These are phyloP conservation scores for Paraplagusia blochii DNA, from an alignment of 2,113 vertebrate species.

Conservation along the genomic window DNA sequence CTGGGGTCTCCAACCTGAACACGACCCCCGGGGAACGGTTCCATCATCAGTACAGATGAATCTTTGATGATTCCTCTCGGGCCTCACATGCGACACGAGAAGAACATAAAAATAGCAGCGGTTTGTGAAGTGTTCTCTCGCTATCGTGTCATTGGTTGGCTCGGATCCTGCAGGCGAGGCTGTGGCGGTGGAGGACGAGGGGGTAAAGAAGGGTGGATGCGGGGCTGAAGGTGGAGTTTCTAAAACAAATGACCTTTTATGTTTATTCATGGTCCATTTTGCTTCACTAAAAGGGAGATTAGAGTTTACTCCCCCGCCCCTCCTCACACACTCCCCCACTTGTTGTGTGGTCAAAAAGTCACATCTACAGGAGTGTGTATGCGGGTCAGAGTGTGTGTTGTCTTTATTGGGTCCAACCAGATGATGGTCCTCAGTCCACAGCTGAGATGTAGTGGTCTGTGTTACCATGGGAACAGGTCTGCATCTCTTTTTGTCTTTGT, in stretches of 20 bases:
- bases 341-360: background rate
- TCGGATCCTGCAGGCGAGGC: no score
- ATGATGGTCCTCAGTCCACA: constrained; percentile 63
- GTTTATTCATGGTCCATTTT: no score
- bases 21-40: constrained; percentile 23
- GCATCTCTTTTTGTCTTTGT: constrained; percentile 54
- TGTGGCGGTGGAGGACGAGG: no score
- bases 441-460: constrained; percentile 59
- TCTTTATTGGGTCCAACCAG: constrained; percentile 63
- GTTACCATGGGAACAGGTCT: constrained; percentile 78
- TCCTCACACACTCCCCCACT: no score
- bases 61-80: constrained; percentile 23
- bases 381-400: constrained; percentile 40
- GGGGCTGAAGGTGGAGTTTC: no score
- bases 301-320: no score
- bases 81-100: background rate
- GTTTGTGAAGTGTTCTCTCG: background rate
- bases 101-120: constrained; percentile 22
- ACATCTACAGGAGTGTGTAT: constrained; percentile 1
- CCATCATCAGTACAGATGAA: constrained; percentile 17
- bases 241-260: no score
- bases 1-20: constrained; percentile 11
- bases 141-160: background rate
- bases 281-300: no score
- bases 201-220: no score